phyloP scores from a whole-genome alignment of 2,113 vertebrate species.

The Henicopernis longicauda region DNA sequence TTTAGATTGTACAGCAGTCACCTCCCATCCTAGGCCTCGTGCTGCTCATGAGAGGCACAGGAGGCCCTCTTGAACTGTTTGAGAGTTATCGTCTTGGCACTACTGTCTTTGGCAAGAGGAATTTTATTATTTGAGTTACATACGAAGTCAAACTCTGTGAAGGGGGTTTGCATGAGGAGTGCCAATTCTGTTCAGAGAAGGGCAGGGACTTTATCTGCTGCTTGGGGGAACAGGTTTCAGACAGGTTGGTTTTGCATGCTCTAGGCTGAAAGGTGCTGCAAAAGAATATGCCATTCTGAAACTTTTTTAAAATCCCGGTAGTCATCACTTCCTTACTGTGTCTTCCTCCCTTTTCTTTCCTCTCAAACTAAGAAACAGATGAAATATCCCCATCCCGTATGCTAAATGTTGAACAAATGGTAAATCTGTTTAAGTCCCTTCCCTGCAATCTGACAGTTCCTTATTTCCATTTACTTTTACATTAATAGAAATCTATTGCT shows the following conservation, averaged over 20 bases:
- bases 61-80: background rate
- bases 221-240: background rate
- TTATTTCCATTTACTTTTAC: background rate
- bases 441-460: background rate
- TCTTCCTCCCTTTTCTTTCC: background rate
- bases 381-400: background rate
- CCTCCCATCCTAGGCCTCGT: background rate
- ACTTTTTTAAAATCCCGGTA: background rate
- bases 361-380: background rate
- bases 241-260: background rate
- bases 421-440: background rate
- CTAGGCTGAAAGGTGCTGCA: background rate
- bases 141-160: background rate
- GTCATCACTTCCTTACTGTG: background rate
- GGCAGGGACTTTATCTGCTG: background rate
- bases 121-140: background rate
- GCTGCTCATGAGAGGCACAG: background rate
- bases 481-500: background rate
- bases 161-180: background rate
- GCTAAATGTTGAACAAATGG: background rate
- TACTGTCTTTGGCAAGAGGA: background rate
- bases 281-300: background rate
- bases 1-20: background rate
- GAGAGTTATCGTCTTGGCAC: background rate
- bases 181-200: background rate